Conservation (phyloP, 2,888 invertebrate species). For the Leucozona laternaria region DNA sequence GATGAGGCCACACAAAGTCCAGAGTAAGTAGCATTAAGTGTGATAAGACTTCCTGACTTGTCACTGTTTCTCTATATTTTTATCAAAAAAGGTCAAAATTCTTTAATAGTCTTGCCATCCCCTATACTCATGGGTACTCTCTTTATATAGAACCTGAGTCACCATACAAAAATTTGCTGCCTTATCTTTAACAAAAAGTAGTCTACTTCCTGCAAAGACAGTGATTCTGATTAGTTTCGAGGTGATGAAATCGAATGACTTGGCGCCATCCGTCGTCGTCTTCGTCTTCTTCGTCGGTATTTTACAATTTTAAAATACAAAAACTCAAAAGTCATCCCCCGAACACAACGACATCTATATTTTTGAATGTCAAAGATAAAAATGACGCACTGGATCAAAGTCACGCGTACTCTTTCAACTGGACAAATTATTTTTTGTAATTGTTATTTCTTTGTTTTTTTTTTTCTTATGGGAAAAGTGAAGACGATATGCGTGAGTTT, state of each 20-base stretch:
- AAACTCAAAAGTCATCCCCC: not conserved
- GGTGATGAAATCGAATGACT: slow-evolving; percentile 61
- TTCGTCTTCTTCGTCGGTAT: not conserved
- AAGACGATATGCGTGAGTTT: slow-evolving; percentile 41
- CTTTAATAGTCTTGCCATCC: not conserved
- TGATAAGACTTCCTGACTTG: slow-evolving; percentile 37
- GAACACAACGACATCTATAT: slow-evolving; percentile 5
- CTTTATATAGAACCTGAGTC: slow-evolving; percentile 50
- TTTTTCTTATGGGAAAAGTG: not conserved
- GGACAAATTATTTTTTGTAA: not conserved
- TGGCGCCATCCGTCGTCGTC: slow-evolving; percentile 49
- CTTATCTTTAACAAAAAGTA: slow-evolving; percentile 48
- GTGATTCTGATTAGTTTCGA: slow-evolving; percentile 45
- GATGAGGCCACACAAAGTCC: slow-evolving; percentile 40
- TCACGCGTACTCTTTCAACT: slow-evolving; percentile 26
- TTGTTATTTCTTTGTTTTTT: not conserved
- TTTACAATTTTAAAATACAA: slow-evolving; percentile 46
- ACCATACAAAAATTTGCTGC: slow-evolving; percentile 23
- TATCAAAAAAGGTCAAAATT: not conserved
- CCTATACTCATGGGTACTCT: not conserved
- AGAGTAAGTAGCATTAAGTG: slow-evolving; percentile 36
- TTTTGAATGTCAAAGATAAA: slow-evolving; percentile 22
- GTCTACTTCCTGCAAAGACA: slow-evolving; percentile 62
- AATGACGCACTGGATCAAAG: slow-evolving; percentile 45
- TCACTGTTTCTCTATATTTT: not conserved